Conservation (phyloP, 2,113 vertebrate species). For the Ictalurus furcatus region DNA sequence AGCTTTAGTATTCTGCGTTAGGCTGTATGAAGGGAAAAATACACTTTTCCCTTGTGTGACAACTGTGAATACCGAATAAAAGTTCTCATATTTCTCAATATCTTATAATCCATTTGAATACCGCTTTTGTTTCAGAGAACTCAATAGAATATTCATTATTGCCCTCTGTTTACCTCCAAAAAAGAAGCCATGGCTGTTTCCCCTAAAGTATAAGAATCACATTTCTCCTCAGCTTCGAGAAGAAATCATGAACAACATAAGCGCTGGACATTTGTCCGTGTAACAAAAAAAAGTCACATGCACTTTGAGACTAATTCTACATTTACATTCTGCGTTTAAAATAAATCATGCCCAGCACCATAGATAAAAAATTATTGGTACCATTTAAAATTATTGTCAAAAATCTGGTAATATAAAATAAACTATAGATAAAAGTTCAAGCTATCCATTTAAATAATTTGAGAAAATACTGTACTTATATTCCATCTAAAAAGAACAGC, state of each 20-base stretch:
- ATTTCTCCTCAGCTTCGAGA: neutral
- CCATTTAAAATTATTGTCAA: neutral
- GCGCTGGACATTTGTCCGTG: neutral
- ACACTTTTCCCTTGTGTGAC: neutral
- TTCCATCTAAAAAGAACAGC: neutral
- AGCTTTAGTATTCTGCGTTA: neutral
- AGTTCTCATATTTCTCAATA: neutral
- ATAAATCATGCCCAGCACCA: neutral
- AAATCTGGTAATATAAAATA: neutral
- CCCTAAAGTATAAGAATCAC: neutral
- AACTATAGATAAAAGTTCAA: neutral
- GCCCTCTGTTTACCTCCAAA: conserved; percentile 5
- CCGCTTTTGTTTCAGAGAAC: neutral
- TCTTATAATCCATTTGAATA: conserved; percentile 12
- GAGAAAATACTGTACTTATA: neutral
- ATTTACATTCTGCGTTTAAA: neutral
- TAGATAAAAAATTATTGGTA: neutral
- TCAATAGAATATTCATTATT: conserved; percentile 12
- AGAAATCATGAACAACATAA: neutral
- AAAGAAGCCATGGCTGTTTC: neutral
- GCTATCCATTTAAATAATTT: neutral
- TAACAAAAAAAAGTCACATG: neutral
- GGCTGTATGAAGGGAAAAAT: neutral
- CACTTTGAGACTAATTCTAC: neutral
- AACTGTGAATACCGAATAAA: neutral